These are phyloP conservation scores for Polia nebulosa DNA, from an alignment of 2,888 invertebrate species.

Conservation along the genomic window DNA sequence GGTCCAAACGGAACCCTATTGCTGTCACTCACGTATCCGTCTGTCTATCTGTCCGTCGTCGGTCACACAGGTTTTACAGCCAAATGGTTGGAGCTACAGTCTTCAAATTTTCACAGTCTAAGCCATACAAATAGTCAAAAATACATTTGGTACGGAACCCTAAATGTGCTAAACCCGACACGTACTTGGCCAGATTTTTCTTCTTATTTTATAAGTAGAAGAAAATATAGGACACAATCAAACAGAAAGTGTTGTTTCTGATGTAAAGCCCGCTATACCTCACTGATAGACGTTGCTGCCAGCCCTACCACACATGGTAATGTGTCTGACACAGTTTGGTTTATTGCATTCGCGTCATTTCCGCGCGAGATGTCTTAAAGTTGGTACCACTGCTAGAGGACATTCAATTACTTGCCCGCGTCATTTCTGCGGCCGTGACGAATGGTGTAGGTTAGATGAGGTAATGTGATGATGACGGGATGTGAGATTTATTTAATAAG, in stretches of 20 bases:
- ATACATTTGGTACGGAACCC: too few relatives aligned
- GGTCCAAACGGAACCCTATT: too few relatives aligned
- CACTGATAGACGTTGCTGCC: background rate
- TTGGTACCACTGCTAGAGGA: background rate
- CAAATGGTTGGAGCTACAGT: too few relatives aligned
- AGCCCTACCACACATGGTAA: slow-evolving; percentile 42
- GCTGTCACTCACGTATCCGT: too few relatives aligned
- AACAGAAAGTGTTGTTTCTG: background rate
- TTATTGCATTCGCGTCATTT: slow-evolving; percentile 64
- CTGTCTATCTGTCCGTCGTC: too few relatives aligned
- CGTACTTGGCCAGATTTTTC: too few relatives aligned
- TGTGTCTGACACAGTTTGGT: slow-evolving; percentile 61
- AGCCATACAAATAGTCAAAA: too few relatives aligned
- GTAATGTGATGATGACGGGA: background rate
- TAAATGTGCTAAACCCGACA: too few relatives aligned
- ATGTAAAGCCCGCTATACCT: background rate
- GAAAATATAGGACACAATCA: background rate
- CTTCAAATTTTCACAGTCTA: too few relatives aligned
- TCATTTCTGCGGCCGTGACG: background rate
- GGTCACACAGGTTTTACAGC: too few relatives aligned
- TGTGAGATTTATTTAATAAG: background rate
- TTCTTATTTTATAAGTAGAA: too few relatives aligned
- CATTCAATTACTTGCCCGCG: slow-evolving; percentile 15
- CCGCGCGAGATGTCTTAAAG: slow-evolving; percentile 35
- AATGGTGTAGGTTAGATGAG: background rate